Conservation (phyloP, 2,797 vertebrate species). For the Clarias fuscus region DNA sequence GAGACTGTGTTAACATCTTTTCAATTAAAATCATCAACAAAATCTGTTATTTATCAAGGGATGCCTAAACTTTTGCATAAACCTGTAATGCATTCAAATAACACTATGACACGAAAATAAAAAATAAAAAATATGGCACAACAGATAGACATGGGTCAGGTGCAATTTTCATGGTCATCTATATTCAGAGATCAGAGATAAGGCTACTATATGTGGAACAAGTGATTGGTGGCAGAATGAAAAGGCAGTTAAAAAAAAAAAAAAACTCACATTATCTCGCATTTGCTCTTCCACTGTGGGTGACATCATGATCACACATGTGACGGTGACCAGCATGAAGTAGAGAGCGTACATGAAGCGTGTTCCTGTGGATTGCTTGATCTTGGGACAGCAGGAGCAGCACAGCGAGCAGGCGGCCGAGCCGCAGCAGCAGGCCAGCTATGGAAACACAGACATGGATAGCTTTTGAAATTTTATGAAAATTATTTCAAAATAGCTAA, state of each 20-base stretch:
- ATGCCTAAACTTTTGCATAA: too few relatives aligned
- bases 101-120: too few relatives aligned
- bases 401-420: constrained; percentile 88
- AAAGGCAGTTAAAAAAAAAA: not conserved
- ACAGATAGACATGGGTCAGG: too few relatives aligned
- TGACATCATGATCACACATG: constrained; percentile 95
- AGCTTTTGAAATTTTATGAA: not conserved
- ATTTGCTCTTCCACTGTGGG: constrained; percentile 80
- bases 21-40: too few relatives aligned
- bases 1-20: too few relatives aligned
- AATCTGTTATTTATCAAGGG: too few relatives aligned
- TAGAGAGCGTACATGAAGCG: constrained; percentile 93
- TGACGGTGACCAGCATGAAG: constrained; percentile 87
- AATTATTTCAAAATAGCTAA: too few relatives aligned
- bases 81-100: too few relatives aligned
- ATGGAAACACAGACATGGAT: constrained; percentile 32
- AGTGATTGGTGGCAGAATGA: not conserved
- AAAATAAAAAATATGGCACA: not conserved
- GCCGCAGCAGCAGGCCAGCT: constrained; percentile 97
- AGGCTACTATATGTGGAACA: not conserved
- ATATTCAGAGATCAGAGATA: not conserved
- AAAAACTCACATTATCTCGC: constrained; percentile 73
- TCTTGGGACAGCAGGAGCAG: constrained; percentile 91
- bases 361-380: constrained; percentile 95
- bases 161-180: not conserved